phyloP scores from a whole-genome alignment of 2,888 invertebrate genomes.

The Notodonta ziczac region DNA sequence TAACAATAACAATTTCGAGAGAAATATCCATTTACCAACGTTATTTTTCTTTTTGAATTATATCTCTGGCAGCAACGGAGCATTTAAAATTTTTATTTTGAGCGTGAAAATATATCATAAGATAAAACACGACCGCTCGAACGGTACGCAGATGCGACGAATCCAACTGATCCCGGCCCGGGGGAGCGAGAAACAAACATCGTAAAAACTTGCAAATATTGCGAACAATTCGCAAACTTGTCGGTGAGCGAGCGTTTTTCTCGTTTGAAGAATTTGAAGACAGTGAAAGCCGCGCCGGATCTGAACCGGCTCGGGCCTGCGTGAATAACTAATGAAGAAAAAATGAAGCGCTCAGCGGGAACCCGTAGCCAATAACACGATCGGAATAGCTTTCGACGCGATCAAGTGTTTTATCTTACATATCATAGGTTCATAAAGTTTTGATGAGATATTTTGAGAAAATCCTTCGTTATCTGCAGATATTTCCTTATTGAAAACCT shows the following conservation, averaged over 20 bases:
- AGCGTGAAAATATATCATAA: constrained; percentile 50
- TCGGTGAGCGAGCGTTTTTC: constrained; percentile 62
- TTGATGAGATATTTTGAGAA: constrained; percentile 50
- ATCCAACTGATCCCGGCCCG: constrained; percentile 62
- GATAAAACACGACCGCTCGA: constrained; percentile 62
- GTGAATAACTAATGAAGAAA: constrained; percentile 58
- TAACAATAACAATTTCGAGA: constrained; percentile 17
- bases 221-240: constrained; percentile 66
- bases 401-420: constrained; percentile 60
- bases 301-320: constrained; percentile 31
- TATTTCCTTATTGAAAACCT: constrained; percentile 49
- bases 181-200: constrained; percentile 61
- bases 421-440: constrained; percentile 55
- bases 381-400: constrained; percentile 42
- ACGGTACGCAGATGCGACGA: constrained; percentile 69
- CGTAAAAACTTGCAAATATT: constrained; percentile 72
- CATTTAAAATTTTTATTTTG: constrained; percentile 41
- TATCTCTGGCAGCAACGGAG: constrained; percentile 31
- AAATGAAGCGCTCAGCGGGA: constrained; percentile 52
- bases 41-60: constrained; percentile 36
- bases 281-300: constrained; percentile 20
- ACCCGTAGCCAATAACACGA: constrained; percentile 41
- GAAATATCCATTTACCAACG: constrained; percentile 26
- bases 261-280: constrained; percentile 49
- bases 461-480: constrained; percentile 45